A percentile compares a stretch with the other conserved stretches of the same genome.
phyloP scores from a whole-genome alignment of 1,140 invertebrate species.

The Rhopalosiphum padi region DNA sequence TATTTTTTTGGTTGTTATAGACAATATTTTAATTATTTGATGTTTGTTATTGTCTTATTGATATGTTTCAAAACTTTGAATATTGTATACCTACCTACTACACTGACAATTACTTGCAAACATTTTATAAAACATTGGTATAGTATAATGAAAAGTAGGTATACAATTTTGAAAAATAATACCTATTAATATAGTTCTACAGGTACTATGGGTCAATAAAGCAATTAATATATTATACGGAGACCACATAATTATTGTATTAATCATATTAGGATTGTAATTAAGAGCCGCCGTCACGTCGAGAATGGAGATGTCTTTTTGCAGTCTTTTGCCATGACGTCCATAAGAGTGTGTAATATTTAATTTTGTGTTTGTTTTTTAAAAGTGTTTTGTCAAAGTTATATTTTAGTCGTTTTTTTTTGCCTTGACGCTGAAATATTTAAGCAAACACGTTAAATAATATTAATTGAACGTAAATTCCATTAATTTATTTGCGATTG shows the following conservation, averaged over 20 bases:
- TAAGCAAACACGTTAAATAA: not conserved
- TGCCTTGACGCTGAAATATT: not conserved
- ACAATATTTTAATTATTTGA: not conserved
- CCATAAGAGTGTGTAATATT: too few species aligned
- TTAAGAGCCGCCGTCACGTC: not conserved
- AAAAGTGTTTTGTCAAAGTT: not conserved
- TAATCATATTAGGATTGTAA: not conserved
- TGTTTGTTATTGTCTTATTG: too few species aligned
- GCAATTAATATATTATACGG: not conserved
- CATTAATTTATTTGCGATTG: not conserved
- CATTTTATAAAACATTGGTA: not conserved
- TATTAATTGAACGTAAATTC: slow-evolving; percentile 11
- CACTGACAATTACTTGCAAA: not conserved
- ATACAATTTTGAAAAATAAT: not conserved
- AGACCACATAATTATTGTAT: not conserved
- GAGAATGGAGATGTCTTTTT: not conserved
- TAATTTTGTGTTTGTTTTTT: not conserved
- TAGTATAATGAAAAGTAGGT: too few species aligned
- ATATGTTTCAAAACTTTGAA: not conserved
- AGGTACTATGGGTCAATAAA: not conserved
- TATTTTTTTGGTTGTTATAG: not conserved
- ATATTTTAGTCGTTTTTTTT: not conserved
- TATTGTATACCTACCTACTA: not conserved
- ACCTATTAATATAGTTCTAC: not conserved
- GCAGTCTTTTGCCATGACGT: not conserved